Evolutionary conservation across 2,888 invertebrate species (phyloP).

Genomic region (Stenurella melanura): DNA sequence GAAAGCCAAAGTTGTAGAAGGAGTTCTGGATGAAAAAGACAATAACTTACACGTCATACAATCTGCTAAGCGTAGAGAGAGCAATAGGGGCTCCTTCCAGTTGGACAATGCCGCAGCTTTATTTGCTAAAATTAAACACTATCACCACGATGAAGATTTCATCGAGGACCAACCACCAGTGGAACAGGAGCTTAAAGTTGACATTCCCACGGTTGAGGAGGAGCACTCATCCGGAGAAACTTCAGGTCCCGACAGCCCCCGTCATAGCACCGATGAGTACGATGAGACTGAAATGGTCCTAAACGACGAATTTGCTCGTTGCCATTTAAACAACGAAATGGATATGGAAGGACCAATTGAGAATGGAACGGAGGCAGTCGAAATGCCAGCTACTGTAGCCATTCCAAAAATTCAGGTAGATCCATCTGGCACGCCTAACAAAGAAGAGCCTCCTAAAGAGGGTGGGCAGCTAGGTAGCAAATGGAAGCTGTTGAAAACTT

Average conservation of each 20-base stretch:
- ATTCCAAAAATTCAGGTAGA: constrained; percentile 76
- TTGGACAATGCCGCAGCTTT: constrained; percentile 69
- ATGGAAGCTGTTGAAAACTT: constrained; percentile 92
- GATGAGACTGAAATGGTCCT: constrained; percentile 79
- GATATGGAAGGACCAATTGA: constrained; percentile 56
- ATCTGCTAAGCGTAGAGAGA: constrained; percentile 69
- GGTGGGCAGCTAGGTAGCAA: constrained; percentile 85
- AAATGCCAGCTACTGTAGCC: constrained; percentile 63
- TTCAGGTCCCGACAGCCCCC: constrained; percentile 91
- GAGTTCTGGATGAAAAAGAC: constrained; percentile 70
- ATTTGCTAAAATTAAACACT: constrained; percentile 75
- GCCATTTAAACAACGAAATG: constrained; percentile 69
- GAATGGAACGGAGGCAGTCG: constrained; percentile 57
- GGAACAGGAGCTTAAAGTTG: background rate
- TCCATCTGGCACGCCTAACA: constrained; percentile 64
- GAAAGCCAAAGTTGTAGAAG: constrained; percentile 77
- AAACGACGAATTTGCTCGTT: constrained; percentile 71
- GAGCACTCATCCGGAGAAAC: constrained; percentile 89
- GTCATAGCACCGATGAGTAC: constrained; percentile 82
- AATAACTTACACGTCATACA: constrained; percentile 69
- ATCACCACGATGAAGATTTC: constrained; percentile 72
- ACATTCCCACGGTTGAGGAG: constrained; percentile 72
- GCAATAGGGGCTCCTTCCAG: constrained; percentile 62
- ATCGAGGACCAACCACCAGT: constrained; percentile 56
- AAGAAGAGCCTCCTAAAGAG: constrained; percentile 66